Evolutionary conservation across 2,888 invertebrate genomes (phyloP), one percentile per base, ranked within the genome.

Genomic region (Chaetogeoica ovagalla): DNA sequence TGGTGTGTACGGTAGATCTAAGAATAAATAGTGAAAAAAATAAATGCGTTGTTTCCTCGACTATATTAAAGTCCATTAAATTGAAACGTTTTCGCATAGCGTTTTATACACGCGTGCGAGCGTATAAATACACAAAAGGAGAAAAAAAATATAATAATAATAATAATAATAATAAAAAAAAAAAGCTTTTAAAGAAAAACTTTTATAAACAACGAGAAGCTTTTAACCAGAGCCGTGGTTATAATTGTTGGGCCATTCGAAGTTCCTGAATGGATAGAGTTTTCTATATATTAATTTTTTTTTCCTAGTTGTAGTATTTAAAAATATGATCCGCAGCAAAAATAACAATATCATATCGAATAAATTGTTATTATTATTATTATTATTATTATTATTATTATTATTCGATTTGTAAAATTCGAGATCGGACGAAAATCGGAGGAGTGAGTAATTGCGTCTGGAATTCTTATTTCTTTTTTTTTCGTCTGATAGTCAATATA

Each of bases 191-290:
- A 57, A 75, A 66, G 57, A 3, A 66, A 75, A 66, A 66, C 65
- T 66, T 75, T 75, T 75, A 75, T 39, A 43, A 66, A 75, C 74
- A 66, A 75, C 57, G 57, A 57, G 65, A 75, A 75, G 63, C 63
- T 74, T 74, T 74, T 63, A 74, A 75, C 57, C 30, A 30, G 30
- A 30, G 30, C 30, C 23, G 57, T 8, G 57, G 57, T 66, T 74
- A 75, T 75, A 57, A 66, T 65, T 74, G 63, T 65, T 65, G 21
- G 73, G 65, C 55, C 65, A 74, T 74, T 74, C 65, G n/a, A 23
- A 59, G 43, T 23, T n/a, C 13, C 43, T 11, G 43, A 66, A 66
- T 23, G 57, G 23, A 65, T 4, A 39, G 65, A n/a, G 43, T 19
- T 75, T 75, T 30, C 59, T 57, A 4, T 43, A 43, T 48, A 11